Evolutionary conservation across 1,140 invertebrate genomes (phyloP), one percentile per base, ranked within the genome.

Genomic region (Polypedilum vanderplanki): DNA sequence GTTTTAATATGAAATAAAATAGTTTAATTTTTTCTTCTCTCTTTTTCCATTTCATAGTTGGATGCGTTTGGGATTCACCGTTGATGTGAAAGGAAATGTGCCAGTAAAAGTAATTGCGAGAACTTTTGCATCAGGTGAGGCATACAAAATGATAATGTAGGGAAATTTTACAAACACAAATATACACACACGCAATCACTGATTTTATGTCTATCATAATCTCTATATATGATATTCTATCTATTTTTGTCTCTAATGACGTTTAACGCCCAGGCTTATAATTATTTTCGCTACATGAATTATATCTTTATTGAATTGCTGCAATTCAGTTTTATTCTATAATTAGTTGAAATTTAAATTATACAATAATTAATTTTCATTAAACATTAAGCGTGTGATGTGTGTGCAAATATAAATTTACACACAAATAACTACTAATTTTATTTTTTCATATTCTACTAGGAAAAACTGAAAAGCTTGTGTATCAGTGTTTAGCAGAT

Each of bases 401-500:
- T 57, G 12, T 57, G n/a, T n/a, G n/a, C 46, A 57, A 57, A 33
- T 33, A 33, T 5, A 33, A 33, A 33, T 33, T 33, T 33, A 5
- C 24, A 33, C 24, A 5, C 24, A 33, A 33, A 15, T 4, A 46
- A 4, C 15, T 46, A 46, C 41, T 57, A 57, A 15, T 3, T 46
- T 57, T 57, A 57, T 57, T 57, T 46, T 57, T 12, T 57, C 46
- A 41, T 33, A 3, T 40, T 24, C 17, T 46, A 67, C 12, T 22
- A 75, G 84, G 97, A 24, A 95, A 95, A 87, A 98, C 97, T 22
- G 98, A 99, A 84, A 99, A 98, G 84, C 87, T 98, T 81, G 95
- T 98, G 22, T 98, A 98, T 85, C 96, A 99, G 81, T 97, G 95
- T 84, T 86, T 99, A 76, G 91, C 92, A 74, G 97, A 99, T 79